Percentiles rank a stretch among this genome's conserved stretches.
Evolutionary conservation across 2,113 vertebrate species (phyloP).

Genomic region (Puntigrus tetrazona): DNA sequence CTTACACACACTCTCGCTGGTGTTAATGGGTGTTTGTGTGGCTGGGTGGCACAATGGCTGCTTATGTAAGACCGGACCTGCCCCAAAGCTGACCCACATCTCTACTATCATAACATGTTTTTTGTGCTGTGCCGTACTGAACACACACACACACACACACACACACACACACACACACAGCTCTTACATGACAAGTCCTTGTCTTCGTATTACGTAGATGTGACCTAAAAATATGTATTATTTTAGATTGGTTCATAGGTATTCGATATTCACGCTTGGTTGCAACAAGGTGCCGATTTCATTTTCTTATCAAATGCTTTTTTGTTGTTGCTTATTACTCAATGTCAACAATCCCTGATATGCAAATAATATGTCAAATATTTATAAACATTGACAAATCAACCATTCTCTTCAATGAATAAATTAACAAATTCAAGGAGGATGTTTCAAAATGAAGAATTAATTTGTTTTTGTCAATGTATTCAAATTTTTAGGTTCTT

Average conservation of each 20-base stretch:
- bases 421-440: neutral
- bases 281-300: neutral
- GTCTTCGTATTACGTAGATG: neutral
- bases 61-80: slow-evolving; percentile 43
- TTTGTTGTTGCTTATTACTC: neutral
- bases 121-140: neutral
- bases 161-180: neutral
- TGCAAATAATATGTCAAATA: neutral
- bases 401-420: neutral
- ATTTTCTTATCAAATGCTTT: neutral
- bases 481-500: neutral
- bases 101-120: slow-evolving; percentile 38
- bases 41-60: slow-evolving; percentile 37
- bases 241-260: neutral
- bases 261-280: neutral
- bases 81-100: slow-evolving; percentile 37
- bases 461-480: neutral
- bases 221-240: neutral
- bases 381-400: neutral
- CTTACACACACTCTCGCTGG: neutral
- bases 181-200: neutral
- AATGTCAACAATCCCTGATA: neutral
- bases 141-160: neutral
- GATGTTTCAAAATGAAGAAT: neutral
- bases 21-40: slow-evolving; percentile 22